Evolutionary conservation across 2,113 vertebrate genomes (phyloP), one percentile per base, ranked within the genome.

Genomic region (Stercorarius parasiticus): DNA sequence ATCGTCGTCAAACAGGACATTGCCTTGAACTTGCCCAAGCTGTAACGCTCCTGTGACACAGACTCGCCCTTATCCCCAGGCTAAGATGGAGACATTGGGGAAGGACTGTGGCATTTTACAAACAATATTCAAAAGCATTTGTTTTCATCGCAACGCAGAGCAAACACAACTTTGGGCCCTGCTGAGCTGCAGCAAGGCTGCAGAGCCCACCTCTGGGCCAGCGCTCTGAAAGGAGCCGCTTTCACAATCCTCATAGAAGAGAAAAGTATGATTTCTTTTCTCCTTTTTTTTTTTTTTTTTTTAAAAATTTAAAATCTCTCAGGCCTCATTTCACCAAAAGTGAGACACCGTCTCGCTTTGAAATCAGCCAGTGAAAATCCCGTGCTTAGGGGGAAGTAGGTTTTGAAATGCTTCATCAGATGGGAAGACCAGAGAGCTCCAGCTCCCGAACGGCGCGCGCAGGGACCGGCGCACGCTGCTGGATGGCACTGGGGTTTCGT

Each of bases 161-260:
- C 4, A 67, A 67, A 64, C 11, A 59, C 15, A 61, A 18, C 13
- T 77, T 52, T 47, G 30, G 27, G 67, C 52, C 36, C 18, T 73
- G 49, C 27, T 42, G 16, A 30, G 42, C 20, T 43, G 18, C 15
- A 71, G 9, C n/a, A 55, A 67, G 1, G 10, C 26, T 38, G 29
- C 40, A 72, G 13, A 19, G 5, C 18, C 69, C 27, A 32, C 7
- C 10, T 47, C n/a, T 29, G 36, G n/a, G 50, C 3, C 53, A 69
- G 15, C 0, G 0, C 11, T 30, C 45, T 77, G 29, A 36, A 90
- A 83, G 36, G 3, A 82, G 8, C 9, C 1, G 4, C 58, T 66
- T 90, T 61, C n/a, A 49, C 27, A 78, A 40, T 12, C 34, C 34
- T 65, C 64, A 58, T 2, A 38, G 19, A 2, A 58, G 5, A 13